These are phyloP conservation scores for Penaeus vannamei DNA, from an alignment of 1,140 invertebrate species.

Conservation along the genomic window DNA sequence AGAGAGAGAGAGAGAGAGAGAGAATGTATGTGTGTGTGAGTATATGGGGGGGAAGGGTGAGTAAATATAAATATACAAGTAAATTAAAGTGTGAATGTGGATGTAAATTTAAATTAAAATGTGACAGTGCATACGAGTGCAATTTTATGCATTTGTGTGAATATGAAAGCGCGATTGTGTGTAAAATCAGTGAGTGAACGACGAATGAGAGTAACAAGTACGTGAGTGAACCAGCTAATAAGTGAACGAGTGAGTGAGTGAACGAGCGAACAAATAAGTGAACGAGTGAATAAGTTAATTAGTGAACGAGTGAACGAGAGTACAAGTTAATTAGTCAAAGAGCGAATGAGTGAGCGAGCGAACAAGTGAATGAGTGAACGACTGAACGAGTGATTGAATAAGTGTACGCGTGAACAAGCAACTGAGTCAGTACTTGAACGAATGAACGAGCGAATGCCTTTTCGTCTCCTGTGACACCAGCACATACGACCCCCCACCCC, in stretches of 20 bases:
- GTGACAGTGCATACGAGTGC: background rate
- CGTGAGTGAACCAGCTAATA: no score
- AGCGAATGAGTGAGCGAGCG: no score
- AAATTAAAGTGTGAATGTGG: background rate
- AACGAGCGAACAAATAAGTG: no score
- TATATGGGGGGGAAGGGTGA: background rate
- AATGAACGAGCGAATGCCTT: no score
- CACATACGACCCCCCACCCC: no score
- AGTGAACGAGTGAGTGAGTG: no score
- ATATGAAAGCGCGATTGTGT: background rate
- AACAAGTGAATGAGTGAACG: background rate
- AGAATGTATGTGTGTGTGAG: background rate
- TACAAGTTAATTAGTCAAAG: no score
- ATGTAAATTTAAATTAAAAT: background rate
- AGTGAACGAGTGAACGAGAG: background rate
- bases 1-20: constrained; percentile 20
- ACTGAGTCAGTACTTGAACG: no score
- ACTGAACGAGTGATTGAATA: background rate
- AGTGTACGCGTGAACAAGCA: background rate
- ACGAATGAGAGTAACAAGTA: no score
- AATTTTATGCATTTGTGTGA: background rate
- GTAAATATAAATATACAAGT: background rate
- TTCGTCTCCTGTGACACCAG: no score
- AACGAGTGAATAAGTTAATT: no score
- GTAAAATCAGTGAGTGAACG: no score